A percentile compares a stretch with the other conserved stretches of the same genome.
Conservation (phyloP, 2,113 vertebrate genomes). For the Cygnus buccinator region DNA sequence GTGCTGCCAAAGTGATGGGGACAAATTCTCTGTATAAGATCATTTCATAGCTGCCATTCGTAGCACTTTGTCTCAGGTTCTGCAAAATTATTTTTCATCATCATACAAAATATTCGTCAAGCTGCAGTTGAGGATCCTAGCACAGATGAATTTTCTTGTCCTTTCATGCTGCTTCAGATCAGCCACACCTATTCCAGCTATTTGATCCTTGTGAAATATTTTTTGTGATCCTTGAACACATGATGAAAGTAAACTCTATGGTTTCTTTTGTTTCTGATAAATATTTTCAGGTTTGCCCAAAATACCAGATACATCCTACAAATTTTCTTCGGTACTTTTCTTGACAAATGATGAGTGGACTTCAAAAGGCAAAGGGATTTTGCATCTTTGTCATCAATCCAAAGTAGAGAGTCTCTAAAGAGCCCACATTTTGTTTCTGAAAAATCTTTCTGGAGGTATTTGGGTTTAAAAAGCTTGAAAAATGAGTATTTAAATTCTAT, state of each 20-base stretch:
- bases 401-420: not conserved
- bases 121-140: not conserved
- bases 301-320: not conserved
- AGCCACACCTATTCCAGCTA: not conserved
- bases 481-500: not conserved
- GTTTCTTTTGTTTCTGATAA: not conserved
- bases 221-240: not conserved
- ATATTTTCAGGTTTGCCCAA: not conserved
- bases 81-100: not conserved
- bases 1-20: not conserved
- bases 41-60: not conserved
- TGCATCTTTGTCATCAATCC: not conserved
- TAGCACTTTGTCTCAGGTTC: not conserved
- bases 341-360: not conserved
- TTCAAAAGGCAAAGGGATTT: constrained; percentile 19
- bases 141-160: not conserved
- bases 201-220: constrained; percentile 7
- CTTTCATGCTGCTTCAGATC: not conserved
- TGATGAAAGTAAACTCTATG: not conserved
- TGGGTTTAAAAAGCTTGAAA: not conserved
- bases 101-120: not conserved
- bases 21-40: not conserved
- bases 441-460: not conserved
- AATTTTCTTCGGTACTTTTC: not conserved
- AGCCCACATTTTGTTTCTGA: not conserved